These are phyloP conservation scores for Spea bombifrons DNA, from an alignment of 2,113 vertebrate genomes.

Conservation along the genomic window DNA sequence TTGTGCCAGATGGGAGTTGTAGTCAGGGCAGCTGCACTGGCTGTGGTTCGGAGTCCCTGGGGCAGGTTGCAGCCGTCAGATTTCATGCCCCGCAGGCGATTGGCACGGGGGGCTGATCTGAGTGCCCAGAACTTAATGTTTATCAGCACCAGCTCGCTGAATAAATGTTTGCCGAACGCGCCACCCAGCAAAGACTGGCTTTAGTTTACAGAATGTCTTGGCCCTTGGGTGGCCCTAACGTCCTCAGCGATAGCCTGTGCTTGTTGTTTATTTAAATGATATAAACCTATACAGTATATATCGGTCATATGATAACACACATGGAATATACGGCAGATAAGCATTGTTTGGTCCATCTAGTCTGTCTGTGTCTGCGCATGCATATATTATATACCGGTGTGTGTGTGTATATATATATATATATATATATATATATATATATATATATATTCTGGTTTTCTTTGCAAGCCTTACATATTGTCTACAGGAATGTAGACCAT, in stretches of 20 bases:
- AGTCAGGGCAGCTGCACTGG: too few relatives aligned
- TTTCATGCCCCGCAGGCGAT: constrained; percentile 23
- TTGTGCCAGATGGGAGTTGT: too few relatives aligned
- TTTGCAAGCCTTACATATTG: too few relatives aligned
- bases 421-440: too few relatives aligned
- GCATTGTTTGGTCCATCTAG: background rate
- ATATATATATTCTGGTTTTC: too few relatives aligned
- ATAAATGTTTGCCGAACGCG: constrained; percentile 1
- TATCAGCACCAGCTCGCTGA: background rate
- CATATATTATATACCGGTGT: background rate
- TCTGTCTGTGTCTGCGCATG: background rate
- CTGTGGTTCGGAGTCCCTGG: too few relatives aligned
- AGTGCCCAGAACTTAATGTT: background rate
- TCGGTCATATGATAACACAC: background rate
- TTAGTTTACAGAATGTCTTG: background rate
- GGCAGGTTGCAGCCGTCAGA: background rate
- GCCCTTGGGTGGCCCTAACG: background rate
- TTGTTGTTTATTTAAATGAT: background rate
- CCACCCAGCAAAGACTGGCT: background rate
- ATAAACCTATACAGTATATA: background rate
- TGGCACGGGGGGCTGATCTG: constrained; percentile 7
- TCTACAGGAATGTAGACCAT: too few relatives aligned
- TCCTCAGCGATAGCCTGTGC: background rate
- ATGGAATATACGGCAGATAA: background rate
- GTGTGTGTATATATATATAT: background rate